Base-by-base conservation (phyloP, 2,113 vertebrate genomes). In the Plectropomus leopardus region DNA sequence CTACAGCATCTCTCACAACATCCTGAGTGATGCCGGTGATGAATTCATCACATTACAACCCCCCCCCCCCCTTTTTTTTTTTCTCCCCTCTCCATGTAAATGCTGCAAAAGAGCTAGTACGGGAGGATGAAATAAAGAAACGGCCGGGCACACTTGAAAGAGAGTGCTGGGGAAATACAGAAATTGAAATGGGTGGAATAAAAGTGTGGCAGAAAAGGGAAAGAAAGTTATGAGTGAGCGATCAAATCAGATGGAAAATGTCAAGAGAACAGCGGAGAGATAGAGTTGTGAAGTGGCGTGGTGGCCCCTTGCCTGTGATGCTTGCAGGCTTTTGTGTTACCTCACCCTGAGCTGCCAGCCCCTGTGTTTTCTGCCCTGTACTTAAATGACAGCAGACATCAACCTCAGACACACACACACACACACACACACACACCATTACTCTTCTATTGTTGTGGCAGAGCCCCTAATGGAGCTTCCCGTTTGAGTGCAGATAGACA, bases 301-400 rank as follows among this genome's bases (percentile, higher is more conserved):
- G 88, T 84, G 66, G 86, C 70, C 81, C 61, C 24, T 61, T 59
- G 40, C 44, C 83, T 86, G 30, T 83, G 76, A 81, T 78, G 76
- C 84, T 86, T 16, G 32, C 77, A 79, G 71, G 65, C 80, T 78
- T 89, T 76, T 82, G 80, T 88, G 78, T 88, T 85, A 66, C 65
- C 65, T 87, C 72, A 79, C 84, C 88, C 58, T 42, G 32, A 91
- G 77, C 85, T 86, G 88, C 83, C 88, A 83, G 79, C 83, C 69
- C 63, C 59, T 78, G 83, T 83, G 76, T 87, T 78, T 80, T 78
- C 84, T 82, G 82, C 80, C 78, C 80, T 83, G 78, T 80, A 86
- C 80, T 92, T 72, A 85, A 87, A 91, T 91, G 88, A 92, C 90
- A 91, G 85, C 83, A 89, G 88, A 78, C 85, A 87, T 88, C 87